Conservation (phyloP, 2,797 vertebrate genomes). For the Calcarius lapponicus region DNA sequence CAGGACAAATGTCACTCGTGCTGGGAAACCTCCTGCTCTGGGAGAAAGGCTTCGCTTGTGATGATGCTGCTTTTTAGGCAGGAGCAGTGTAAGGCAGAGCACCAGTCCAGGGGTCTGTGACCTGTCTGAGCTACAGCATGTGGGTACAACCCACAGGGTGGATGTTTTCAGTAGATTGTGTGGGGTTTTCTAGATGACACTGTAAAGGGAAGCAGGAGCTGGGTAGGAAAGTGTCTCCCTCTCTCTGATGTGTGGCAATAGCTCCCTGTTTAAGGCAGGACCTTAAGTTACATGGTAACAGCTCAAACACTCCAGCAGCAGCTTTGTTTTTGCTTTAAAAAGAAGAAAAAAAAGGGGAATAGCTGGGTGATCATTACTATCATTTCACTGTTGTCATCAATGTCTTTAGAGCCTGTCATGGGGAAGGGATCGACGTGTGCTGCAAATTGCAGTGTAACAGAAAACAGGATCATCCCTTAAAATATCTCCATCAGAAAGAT, state of each 20-base stretch:
- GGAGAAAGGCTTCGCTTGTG: neutral
- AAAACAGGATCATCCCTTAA: slow-evolving; percentile 26
- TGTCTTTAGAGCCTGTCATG: neutral
- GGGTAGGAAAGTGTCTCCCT: neutral
- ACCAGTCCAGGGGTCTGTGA: neutral
- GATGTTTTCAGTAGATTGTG: neutral
- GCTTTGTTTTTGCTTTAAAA: neutral
- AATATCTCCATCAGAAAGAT: slow-evolving; percentile 48
- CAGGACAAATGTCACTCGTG: neutral
- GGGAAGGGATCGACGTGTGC: slow-evolving; percentile 3
- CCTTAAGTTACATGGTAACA: neutral
- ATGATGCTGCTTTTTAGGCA: neutral
- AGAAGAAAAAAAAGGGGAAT: neutral
- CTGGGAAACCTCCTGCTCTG: neutral
- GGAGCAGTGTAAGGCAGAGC: neutral
- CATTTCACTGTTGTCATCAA: neutral
- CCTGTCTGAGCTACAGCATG: neutral
- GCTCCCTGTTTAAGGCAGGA: neutral
- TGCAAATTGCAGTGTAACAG: slow-evolving; percentile 26
- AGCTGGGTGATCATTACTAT: neutral
- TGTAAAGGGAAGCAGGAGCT: neutral
- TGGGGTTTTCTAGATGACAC: neutral
- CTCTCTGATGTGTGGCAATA: neutral
- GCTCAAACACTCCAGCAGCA: neutral
- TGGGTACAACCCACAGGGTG: neutral